Evolutionary conservation across 2,797 vertebrate species (phyloP).

Genomic region (Acrossocheilus wenchowensis): DNA sequence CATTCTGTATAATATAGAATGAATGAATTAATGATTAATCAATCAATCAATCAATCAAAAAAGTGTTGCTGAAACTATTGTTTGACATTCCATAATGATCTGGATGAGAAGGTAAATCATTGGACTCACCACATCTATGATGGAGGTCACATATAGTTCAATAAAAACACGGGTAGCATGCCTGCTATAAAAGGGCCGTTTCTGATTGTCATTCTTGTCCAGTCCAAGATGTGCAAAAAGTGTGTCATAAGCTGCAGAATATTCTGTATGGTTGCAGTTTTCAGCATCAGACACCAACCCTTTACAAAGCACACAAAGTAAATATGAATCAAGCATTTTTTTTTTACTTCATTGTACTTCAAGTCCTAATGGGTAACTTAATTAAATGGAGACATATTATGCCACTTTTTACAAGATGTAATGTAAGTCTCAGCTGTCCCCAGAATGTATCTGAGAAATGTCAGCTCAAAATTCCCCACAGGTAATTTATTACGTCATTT

Average conservation of each 20-base stretch:
- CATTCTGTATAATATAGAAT: background rate
- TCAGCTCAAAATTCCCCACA: no score
- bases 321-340: no score
- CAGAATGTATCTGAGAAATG: no score
- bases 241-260: background rate
- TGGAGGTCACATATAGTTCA: background rate
- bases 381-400: no score
- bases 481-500: no score
- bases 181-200: background rate
- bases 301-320: background rate
- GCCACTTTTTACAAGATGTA: no score
- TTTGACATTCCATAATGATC: background rate
- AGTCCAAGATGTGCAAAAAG: background rate
- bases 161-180: fast-evolving
- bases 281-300: background rate
- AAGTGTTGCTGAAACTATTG: background rate
- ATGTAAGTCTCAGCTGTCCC: no score
- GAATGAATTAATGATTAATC: no score
- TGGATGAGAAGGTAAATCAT: background rate
- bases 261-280: fast-evolving
- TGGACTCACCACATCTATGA: conserved; percentile 1
- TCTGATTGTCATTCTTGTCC: background rate
- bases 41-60: background rate
- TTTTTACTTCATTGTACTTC: no score
- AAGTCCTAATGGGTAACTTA: no score